A percentile compares a stretch with the other conserved stretches of the same genome.
These are phyloP conservation scores for Megalurothrips usitatus DNA, from an alignment of 2,888 invertebrate genomes.

Conservation along the genomic window DNA sequence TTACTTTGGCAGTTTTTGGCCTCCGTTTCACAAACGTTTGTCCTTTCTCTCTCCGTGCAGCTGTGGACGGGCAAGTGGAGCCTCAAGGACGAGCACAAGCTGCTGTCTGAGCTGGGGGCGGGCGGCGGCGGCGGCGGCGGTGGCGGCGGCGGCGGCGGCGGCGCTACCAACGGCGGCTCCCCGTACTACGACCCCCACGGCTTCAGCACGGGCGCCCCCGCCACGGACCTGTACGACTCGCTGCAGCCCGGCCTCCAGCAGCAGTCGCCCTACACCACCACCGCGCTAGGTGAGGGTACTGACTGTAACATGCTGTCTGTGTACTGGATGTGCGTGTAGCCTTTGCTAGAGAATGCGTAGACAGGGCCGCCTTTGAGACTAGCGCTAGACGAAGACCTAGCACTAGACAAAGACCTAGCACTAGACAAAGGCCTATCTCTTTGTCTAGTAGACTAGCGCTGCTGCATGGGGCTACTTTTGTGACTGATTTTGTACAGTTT, in stretches of 20 bases:
- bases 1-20: neutral
- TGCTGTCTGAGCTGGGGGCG: constrained; percentile 73
- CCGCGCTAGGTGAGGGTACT: constrained; percentile 40
- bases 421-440: too few species aligned
- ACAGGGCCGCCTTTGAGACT: too few species aligned
- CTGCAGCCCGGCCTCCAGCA: constrained; percentile 58
- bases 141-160: constrained; percentile 45
- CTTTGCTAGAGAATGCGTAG: too few species aligned
- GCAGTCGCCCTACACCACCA: constrained; percentile 61
- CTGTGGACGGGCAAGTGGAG: constrained; percentile 86
- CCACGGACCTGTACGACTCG: constrained; percentile 62
- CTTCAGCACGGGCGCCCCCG: constrained; percentile 44
- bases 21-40: neutral
- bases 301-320: too few species aligned
- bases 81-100: constrained; percentile 85
- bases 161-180: constrained; percentile 43
- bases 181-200: constrained; percentile 43
- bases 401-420: too few species aligned
- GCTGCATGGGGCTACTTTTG: neutral
- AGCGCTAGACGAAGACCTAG: too few species aligned
- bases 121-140: constrained; percentile 49
- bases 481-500: too few species aligned
- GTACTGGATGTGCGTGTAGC: too few species aligned
- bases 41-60: constrained; percentile 49
- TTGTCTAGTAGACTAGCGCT: too few species aligned